Percentiles rank a stretch among this genome's conserved stretches.
Evolutionary conservation across 2,113 vertebrate species (phyloP).

Genomic region (Phyllostomus hastatus): DNA sequence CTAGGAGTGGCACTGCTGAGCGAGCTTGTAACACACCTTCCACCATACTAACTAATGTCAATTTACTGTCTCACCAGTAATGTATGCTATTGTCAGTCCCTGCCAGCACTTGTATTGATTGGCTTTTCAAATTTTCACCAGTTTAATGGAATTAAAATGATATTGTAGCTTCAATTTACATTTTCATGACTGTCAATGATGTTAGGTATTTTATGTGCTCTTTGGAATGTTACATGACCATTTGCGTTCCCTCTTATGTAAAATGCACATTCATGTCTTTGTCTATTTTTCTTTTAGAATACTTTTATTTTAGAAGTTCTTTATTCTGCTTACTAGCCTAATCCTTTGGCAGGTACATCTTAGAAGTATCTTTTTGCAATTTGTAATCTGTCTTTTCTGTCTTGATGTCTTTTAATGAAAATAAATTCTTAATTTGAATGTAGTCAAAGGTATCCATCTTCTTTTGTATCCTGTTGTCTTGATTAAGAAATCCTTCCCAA

Average conservation of each 20-base stretch:
- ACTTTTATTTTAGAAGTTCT: background rate
- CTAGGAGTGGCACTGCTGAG: background rate
- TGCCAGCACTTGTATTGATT: background rate
- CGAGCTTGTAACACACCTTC: background rate
- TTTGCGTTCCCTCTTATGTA: background rate
- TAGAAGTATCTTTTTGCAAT: background rate
- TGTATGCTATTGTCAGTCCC: background rate
- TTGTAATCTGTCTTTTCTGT: background rate
- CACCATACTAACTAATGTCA: background rate
- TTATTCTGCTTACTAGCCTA: background rate
- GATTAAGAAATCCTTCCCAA: background rate
- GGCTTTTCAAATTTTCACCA: background rate
- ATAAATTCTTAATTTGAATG: background rate
- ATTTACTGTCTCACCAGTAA: background rate
- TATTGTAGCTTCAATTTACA: background rate
- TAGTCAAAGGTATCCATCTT: background rate
- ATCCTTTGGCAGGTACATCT: background rate
- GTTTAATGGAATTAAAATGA: background rate
- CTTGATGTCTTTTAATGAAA: constrained; percentile 28
- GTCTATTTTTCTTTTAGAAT: background rate
- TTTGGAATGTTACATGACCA: background rate
- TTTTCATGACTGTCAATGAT: background rate
- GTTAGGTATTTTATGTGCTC: background rate
- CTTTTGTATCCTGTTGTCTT: background rate
- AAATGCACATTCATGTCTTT: background rate